Base-by-base conservation (phyloP, 2,888 invertebrate species). In the Dynastes maya region DNA sequence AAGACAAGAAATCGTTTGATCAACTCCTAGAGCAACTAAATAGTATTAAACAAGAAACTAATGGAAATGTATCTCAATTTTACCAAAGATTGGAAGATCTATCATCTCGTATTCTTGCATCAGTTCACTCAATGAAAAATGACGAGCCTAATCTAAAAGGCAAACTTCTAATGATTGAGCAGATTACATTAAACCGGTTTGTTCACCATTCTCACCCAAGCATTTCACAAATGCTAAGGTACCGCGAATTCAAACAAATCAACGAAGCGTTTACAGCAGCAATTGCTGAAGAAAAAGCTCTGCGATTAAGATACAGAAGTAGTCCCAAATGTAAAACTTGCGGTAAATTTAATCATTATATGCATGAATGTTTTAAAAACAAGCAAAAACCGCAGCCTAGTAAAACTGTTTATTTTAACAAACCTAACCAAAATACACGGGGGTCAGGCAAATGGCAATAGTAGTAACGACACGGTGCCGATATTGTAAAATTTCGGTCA, bases 401-500 rank as follows among this genome's bases (percentile, higher is more conserved):
- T 22, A 16, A 61, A 8, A 61, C 61, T 8, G 22, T 61, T 1
- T 22, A 61, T 22, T 27, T 22, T 27, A 61, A 61, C 61, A 61
- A 61, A 16, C 37, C 61, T 27, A 80, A 80, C 70, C 64, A 80
- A 16, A 22, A 22, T 22, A 22, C 22, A 22, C 22, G 22, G 22
- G 22, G 22, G 22, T 22, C 1, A 22, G 22, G 22, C 22, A 22
- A 22, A 22, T 22, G 22, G 22, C 22, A 22, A 22, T 22, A 22
- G 22, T 22, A 22, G 22, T 22, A 22, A 22, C 22, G 22, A 22
- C 22, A 22, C 22, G 22, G 22, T 80, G 80, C 22, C 45, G 61
- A 11, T 80, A 81, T 45, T 81, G 79, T 53, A 80, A 71, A 81
- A 79, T 27, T 13, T 22, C 5, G 79, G 81, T 11, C 76, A 80